These are phyloP conservation scores for Gallinago paraguaiae DNA, from an alignment of 2,113 vertebrate species.

Conservation along the genomic window DNA sequence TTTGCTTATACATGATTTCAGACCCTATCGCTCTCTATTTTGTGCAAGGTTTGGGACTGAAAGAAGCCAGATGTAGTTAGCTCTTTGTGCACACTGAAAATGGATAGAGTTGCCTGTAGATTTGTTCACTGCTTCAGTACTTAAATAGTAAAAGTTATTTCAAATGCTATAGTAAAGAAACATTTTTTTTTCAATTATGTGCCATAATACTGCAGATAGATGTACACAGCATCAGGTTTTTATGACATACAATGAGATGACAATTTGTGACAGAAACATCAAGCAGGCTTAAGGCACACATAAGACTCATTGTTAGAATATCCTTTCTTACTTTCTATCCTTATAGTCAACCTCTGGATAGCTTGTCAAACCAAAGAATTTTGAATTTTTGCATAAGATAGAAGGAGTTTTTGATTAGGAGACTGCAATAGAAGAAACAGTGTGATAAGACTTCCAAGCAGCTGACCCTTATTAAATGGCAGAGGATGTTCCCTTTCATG, in stretches of 20 bases:
- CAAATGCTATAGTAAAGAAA: background rate
- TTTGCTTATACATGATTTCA: background rate
- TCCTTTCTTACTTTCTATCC: background rate
- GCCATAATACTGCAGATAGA: background rate
- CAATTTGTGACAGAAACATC: background rate
- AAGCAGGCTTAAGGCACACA: background rate
- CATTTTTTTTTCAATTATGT: background rate
- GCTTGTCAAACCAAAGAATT: background rate
- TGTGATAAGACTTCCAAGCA: background rate
- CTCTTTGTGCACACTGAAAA: background rate
- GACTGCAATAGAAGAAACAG: background rate
- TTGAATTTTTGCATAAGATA: background rate
- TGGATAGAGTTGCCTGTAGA: background rate
- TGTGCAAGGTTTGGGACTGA: background rate
- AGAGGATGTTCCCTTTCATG: background rate
- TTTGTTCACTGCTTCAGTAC: background rate
- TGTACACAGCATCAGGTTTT: background rate
- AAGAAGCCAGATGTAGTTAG: background rate
- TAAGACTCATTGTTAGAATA: background rate
- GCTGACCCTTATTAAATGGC: background rate
- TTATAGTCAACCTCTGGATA: background rate
- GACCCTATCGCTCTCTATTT: background rate
- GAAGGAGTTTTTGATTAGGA: background rate
- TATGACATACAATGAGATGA: background rate
- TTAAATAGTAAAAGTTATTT: background rate